Conservation (phyloP, 2,888 invertebrate genomes). For the Melieria picta region DNA sequence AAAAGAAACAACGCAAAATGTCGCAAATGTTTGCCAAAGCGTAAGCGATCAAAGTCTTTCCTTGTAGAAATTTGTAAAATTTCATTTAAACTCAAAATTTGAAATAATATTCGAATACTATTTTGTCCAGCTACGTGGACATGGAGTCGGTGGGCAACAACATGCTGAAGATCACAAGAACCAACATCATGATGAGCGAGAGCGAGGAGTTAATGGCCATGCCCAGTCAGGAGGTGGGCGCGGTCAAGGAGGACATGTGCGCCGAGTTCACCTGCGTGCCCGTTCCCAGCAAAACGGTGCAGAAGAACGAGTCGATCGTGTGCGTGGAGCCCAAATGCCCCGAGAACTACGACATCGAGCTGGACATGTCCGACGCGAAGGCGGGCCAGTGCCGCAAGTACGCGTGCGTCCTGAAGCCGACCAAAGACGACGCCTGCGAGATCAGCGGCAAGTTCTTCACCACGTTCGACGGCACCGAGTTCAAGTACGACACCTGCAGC, state of each 20-base stretch:
- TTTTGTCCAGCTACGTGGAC: slow-evolving; percentile 49
- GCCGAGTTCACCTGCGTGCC: slow-evolving; percentile 64
- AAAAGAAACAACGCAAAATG: slow-evolving; percentile 61
- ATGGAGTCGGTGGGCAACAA: slow-evolving; percentile 55
- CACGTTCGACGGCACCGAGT: slow-evolving; percentile 83
- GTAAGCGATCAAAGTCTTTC: slow-evolving; percentile 40
- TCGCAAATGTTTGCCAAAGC: slow-evolving; percentile 67
- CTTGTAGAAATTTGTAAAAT: neutral
- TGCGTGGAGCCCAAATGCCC: slow-evolving; percentile 69
- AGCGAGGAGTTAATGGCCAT: slow-evolving; percentile 54
- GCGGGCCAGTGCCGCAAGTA: slow-evolving; percentile 70
- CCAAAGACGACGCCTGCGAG: slow-evolving; percentile 71
- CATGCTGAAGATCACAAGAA: slow-evolving; percentile 55
- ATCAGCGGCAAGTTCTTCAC: slow-evolving; percentile 80
- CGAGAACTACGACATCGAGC: slow-evolving; percentile 69
- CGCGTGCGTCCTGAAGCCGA: slow-evolving; percentile 73
- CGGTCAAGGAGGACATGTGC: slow-evolving; percentile 56
- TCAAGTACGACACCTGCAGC: slow-evolving; percentile 83
- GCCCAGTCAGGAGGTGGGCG: slow-evolving; percentile 50
- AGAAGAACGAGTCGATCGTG: slow-evolving; percentile 52
- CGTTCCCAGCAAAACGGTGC: slow-evolving; percentile 49
- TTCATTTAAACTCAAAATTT: neutral
- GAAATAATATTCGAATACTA: neutral
- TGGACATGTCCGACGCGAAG: slow-evolving; percentile 65
- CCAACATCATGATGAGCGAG: slow-evolving; percentile 53